Evolutionary conservation across 2,113 vertebrate species (phyloP), one percentile per base, ranked within the genome.

Genomic region (Nothobranchius furzeri): DNA sequence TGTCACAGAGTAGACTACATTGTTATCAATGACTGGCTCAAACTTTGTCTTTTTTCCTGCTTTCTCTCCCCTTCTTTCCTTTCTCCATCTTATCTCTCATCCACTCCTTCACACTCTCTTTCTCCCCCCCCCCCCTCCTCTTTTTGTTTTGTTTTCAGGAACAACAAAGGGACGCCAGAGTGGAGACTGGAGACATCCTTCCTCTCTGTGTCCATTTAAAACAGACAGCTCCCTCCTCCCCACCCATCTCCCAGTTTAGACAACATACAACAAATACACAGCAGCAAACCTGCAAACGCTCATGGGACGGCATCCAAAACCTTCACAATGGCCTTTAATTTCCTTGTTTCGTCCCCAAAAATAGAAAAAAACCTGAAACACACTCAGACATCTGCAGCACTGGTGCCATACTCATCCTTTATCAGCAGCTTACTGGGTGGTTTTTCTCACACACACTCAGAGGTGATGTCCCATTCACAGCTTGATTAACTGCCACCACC

Each of bases 141-240:
- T 85, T 86, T 91, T 89, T 91, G 87, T 88, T 90, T 91, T 86
- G 76, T 89, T 87, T 92, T 89, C 81, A 84, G 17, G 30, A 87
- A 84, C 75, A 92, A 85, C 71, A 89, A 84, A 88, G 88, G 88
- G 91, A 93, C 78, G 82, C 78, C 84, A 86, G 76, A 78, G 85
- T 89, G 79, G 69, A 84, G 84, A 76, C 68, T 83, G 86, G 84
- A 73, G 64, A 89, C 85, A 85, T 75, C 83, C 86, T 84, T 90
- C 81, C 83, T 81, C 73, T 79, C 78, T 84, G 48, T 73, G 59
- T 51, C 9, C 1, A 75, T 83, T 91, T 84, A 85, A 77, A 91
- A 91, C 83, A 60, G 63, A 60, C 80, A 70, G 59, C 77, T 56
- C 74, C 73, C 66, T n/a, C 69, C 80, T 36, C 74, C 79, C 75